Base-by-base conservation (phyloP, 2,113 vertebrate species). In the Rafetus swinhoei region DNA sequence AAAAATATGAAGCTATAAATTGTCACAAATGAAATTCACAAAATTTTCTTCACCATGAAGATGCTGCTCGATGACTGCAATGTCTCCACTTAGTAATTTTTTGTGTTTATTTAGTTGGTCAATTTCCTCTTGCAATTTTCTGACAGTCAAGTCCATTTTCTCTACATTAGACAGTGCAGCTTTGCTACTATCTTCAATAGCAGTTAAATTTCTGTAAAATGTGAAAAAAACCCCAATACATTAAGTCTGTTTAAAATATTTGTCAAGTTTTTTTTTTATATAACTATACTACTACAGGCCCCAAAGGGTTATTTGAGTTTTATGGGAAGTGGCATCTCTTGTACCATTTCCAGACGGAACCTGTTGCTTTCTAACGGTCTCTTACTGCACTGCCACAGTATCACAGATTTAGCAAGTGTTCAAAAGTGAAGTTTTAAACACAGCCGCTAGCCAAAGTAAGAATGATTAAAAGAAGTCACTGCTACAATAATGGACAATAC, bases 41-140 rank as follows among this genome's bases (percentile, higher is more conserved):
- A 5, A 0, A 45, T 25, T 1, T 45, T 85, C 65, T 74, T 84
- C 89, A 98, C 98, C 98, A 82, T 96, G 92, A 22, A 98, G 94
- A 24, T 97, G 94, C 60, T 96, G 96, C 79, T 98, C 97, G 76
- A 94, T 50, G 5, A 50, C 57, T 13, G 39, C 14, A 0, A 96
- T 7, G 9, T 98, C 98, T 45, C 82, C 74, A 6, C 72, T 90
- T 60, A 98, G 85, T 0, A 96, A 94, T 9, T 97, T 89, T 77
- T 98, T 98, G 60, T 97, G 97, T 76, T 94, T 93, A 69, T 74
- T 97, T 25, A 97, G 94, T 0, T 92, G 90, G 32, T 97, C 97
- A 11, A 98, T 83, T 39, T 98, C 98, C 89, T 97, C 97, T 85
- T 98, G 96, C 85, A 98, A 85, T 32, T 88, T 97, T 50, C 94